These are phyloP conservation scores for Danionella cerebrum DNA, from an alignment of 2,113 vertebrate genomes.

Conservation along the genomic window DNA sequence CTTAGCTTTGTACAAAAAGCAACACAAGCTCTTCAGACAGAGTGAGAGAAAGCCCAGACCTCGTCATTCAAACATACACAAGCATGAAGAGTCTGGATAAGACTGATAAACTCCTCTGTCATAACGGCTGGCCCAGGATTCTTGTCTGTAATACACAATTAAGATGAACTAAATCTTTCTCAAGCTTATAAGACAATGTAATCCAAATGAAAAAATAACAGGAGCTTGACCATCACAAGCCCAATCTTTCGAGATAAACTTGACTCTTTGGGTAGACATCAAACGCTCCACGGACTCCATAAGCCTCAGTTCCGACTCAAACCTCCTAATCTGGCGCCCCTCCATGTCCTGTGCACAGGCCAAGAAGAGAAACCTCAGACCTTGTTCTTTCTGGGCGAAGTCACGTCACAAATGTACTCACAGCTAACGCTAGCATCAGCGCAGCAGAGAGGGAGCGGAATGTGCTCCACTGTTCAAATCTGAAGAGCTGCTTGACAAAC, in stretches of 20 bases:
- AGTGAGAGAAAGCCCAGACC: slow-evolving; percentile 55
- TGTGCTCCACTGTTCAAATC: slow-evolving; percentile 72
- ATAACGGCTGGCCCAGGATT: slow-evolving; percentile 21
- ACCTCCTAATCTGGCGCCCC: slow-evolving; percentile 63
- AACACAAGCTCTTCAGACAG: neutral
- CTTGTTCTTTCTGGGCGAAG: neutral
- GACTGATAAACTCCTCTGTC: slow-evolving; percentile 56
- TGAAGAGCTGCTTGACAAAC: slow-evolving; percentile 82
- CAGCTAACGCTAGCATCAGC: slow-evolving; percentile 71
- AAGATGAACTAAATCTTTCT: neutral
- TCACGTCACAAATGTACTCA: slow-evolving; percentile 48
- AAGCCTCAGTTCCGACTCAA: slow-evolving; percentile 73
- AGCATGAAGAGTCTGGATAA: slow-evolving; percentile 66
- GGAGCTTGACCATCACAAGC: slow-evolving; percentile 27
- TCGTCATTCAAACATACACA: slow-evolving; percentile 60
- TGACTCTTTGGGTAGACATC: slow-evolving; percentile 55
- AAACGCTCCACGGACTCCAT: slow-evolving; percentile 65
- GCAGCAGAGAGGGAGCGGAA: slow-evolving; percentile 64
- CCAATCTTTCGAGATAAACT: slow-evolving; percentile 26
- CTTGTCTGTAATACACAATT: slow-evolving; percentile 30
- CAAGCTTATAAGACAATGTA: neutral
- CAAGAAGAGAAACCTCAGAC: slow-evolving; percentile 24
- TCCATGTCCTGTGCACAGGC: slow-evolving; percentile 59
- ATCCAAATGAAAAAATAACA: slow-evolving; percentile 29
- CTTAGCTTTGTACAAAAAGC: neutral